phyloP scores from a whole-genome alignment of 2,888 invertebrate genomes.

The Amphipoea oculea region DNA sequence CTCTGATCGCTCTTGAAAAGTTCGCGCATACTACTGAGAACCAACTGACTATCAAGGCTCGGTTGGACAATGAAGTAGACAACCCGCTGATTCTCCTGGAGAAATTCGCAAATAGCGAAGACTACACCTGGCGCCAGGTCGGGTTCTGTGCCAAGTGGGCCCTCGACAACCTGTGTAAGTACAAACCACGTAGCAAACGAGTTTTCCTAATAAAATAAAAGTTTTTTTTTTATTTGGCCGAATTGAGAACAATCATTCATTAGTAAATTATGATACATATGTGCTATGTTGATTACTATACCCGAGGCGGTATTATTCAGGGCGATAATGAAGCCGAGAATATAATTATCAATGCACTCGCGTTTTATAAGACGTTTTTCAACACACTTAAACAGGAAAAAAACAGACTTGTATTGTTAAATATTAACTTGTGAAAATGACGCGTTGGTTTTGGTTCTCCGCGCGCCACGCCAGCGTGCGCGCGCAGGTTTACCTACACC shows the following conservation, averaged over 20 bases:
- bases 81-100: constrained; percentile 94
- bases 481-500: too few relatives aligned
- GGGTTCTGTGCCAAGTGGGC: constrained; percentile 98
- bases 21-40: constrained; percentile 98
- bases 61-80: constrained; percentile 89
- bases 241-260: background rate
- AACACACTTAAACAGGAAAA: too few relatives aligned
- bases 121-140: constrained; percentile 94
- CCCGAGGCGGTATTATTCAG: too few relatives aligned
- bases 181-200: background rate
- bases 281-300: too few relatives aligned
- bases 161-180: constrained; percentile 95
- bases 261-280: too few relatives aligned
- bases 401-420: too few relatives aligned
- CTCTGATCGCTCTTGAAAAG: constrained; percentile 97
- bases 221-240: background rate
- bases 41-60: constrained; percentile 93
- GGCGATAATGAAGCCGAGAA: too few relatives aligned
- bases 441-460: too few relatives aligned
- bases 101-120: constrained; percentile 90
- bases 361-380: too few relatives aligned
- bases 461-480: too few relatives aligned
- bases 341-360: too few relatives aligned
- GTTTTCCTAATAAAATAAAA: background rate
- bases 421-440: too few relatives aligned